A percentile compares a stretch with the other conserved stretches of the same genome.
These are phyloP conservation scores for Baronia brevicornis DNA, from an alignment of 2,888 invertebrate genomes.

Conservation along the genomic window DNA sequence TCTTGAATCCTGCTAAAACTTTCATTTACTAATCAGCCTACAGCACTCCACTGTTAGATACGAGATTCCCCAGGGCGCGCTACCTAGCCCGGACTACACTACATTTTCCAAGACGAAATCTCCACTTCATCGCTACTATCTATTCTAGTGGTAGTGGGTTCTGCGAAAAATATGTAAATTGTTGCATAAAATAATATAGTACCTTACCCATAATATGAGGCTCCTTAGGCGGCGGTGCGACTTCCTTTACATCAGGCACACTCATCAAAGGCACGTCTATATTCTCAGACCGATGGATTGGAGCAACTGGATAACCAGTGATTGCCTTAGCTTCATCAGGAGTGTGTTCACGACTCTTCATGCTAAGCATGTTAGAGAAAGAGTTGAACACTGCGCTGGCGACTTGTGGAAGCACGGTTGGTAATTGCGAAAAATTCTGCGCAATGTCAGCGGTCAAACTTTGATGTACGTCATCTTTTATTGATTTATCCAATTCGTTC, in stretches of 20 bases:
- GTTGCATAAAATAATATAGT: neutral
- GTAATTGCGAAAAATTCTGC: conserved; percentile 74
- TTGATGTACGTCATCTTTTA: conserved; percentile 34
- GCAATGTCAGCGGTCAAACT: conserved; percentile 68
- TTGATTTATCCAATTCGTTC: conserved; percentile 41
- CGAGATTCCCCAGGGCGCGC: too few relatives aligned
- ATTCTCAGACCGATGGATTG: conserved; percentile 16
- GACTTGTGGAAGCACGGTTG: conserved; percentile 74
- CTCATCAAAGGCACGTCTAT: conserved; percentile 31
- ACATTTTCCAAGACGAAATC: too few relatives aligned
- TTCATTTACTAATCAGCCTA: too few relatives aligned
- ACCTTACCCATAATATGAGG: conserved; percentile 49
- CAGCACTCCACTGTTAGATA: too few relatives aligned
- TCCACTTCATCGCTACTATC: too few relatives aligned
- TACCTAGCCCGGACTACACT: too few relatives aligned
- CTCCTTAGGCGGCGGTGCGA: conserved; percentile 54
- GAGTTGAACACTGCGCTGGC: conserved; percentile 80
- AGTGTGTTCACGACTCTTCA: conserved; percentile 53
- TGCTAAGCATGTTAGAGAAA: conserved; percentile 69
- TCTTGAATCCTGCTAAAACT: too few relatives aligned
- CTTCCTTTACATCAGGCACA: conserved; percentile 36
- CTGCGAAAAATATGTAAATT: neutral
- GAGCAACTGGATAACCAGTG: conserved; percentile 27
- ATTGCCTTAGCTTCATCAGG: conserved; percentile 34
- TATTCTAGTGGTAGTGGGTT: too few relatives aligned